Evolutionary conservation across 1,140 invertebrate species (phyloP).

Genomic region (Philaenus spumarius): DNA sequence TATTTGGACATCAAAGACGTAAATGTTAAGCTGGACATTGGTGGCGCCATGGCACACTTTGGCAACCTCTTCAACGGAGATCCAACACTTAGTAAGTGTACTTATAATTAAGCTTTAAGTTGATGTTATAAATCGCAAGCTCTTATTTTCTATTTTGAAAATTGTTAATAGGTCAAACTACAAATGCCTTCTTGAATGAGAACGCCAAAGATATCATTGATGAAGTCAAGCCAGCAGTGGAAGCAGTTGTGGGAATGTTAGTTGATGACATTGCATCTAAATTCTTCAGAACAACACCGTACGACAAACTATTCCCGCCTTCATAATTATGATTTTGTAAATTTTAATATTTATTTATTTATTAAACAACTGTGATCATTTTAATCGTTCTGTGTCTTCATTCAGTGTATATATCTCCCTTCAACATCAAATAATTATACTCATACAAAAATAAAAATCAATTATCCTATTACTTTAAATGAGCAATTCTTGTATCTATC

Average conservation of each 20-base stretch:
- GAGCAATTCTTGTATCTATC: too few species aligned
- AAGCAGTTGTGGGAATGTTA: slow-evolving; percentile 44
- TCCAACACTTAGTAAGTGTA: slow-evolving; percentile 44
- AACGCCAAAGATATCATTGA: slow-evolving; percentile 43
- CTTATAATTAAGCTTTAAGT: too few species aligned
- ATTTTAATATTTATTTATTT: too few species aligned
- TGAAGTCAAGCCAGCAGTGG: slow-evolving; percentile 45
- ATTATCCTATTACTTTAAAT: too few species aligned
- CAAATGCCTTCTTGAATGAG: slow-evolving; percentile 44
- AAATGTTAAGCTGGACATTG: slow-evolving; percentile 30
- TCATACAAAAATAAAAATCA: too few species aligned
- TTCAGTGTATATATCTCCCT: too few species aligned
- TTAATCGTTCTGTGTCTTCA: too few species aligned
- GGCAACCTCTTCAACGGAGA: slow-evolving; percentile 65
- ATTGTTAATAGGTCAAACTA: slow-evolving; percentile 33
- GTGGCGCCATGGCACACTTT: slow-evolving; percentile 50
- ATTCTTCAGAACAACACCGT: slow-evolving; percentile 43
- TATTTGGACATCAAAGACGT: slow-evolving; percentile 31
- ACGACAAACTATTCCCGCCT: slow-evolving; percentile 42
- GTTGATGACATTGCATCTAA: slow-evolving; percentile 46
- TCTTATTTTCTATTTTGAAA: neutral
- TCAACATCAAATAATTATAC: too few species aligned
- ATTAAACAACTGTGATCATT: too few species aligned
- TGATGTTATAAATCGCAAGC: neutral
- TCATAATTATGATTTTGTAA: slow-evolving; percentile 4